phyloP scores from a whole-genome alignment of 23 tunicate genomes.

The Trididemnum clinides region DNA sequence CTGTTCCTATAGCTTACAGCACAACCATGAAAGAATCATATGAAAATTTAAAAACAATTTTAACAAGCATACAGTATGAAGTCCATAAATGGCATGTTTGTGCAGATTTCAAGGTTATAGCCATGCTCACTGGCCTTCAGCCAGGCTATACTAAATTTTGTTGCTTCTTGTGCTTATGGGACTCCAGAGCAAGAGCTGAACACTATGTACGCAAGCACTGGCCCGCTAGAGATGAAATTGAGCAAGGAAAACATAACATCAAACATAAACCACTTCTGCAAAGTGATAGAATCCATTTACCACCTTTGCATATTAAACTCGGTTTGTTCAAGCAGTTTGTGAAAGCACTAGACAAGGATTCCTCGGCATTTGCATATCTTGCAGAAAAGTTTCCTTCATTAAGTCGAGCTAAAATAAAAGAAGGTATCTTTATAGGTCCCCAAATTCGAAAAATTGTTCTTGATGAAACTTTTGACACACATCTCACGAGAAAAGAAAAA shows the following conservation, averaged over 20 bases:
- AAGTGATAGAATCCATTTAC: slow-evolving; percentile 11
- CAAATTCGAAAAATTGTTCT: slow-evolving; percentile 6
- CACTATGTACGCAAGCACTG: slow-evolving; percentile 15
- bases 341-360: slow-evolving; percentile 9
- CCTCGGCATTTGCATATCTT: neutral
- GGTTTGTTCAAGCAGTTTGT: slow-evolving; percentile 17
- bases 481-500: slow-evolving; percentile 11
- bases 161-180: slow-evolving; percentile 10
- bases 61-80: slow-evolving; percentile 8
- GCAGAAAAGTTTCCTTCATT: slow-evolving; percentile 13
- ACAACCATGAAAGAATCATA: slow-evolving; percentile 29
- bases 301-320: slow-evolving; percentile 8
- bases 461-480: slow-evolving; percentile 3
- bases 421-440: slow-evolving; percentile 18
- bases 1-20: slow-evolving; percentile 10
- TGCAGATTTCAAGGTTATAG: slow-evolving; percentile 14
- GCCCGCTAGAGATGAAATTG: slow-evolving; percentile 20
- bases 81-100: neutral
- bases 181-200: slow-evolving; percentile 2
- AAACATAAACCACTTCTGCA: slow-evolving; percentile 12
- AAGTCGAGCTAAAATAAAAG: slow-evolving; percentile 7
- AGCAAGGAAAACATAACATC: slow-evolving; percentile 20
- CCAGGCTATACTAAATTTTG: slow-evolving; percentile 27
- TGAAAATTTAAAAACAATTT: slow-evolving; percentile 5
- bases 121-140: slow-evolving; percentile 18